Percentiles rank a stretch among this genome's conserved stretches.
Evolutionary conservation across 2,888 invertebrate species (phyloP).

Genomic region (Lobophora halterata): DNA sequence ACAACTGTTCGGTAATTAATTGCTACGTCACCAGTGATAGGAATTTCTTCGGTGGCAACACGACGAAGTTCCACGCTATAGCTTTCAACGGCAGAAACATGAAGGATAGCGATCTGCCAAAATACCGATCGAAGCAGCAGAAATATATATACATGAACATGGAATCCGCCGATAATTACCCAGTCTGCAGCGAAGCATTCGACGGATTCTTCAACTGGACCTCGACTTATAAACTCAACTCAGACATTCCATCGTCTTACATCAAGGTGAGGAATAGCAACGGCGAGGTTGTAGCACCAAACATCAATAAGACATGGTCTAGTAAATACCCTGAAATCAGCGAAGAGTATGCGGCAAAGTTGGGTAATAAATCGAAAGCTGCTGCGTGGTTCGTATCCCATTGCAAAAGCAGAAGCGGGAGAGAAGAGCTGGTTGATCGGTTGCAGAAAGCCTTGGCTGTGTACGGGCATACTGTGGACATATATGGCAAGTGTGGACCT

Average conservation of each 20-base stretch:
- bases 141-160: conserved; percentile 65
- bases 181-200: conserved; percentile 48
- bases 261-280: conserved; percentile 47
- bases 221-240: conserved; percentile 63
- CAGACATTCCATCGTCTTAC: conserved; percentile 63
- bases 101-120: conserved; percentile 40
- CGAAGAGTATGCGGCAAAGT: conserved; percentile 37
- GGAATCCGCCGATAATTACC: conserved; percentile 66
- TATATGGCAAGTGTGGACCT: conserved; percentile 78
- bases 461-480: conserved; percentile 62
- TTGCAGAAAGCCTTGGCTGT: conserved; percentile 44
- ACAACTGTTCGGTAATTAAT: conserved; percentile 58
- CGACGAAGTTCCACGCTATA: conserved; percentile 57
- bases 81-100: conserved; percentile 63
- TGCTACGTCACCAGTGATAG: conserved; percentile 59
- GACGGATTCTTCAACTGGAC: conserved; percentile 73
- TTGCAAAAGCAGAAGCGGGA: conserved; percentile 51
- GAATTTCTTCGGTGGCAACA: conserved; percentile 45
- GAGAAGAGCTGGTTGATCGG: conserved; percentile 42
- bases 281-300: conserved; percentile 58
- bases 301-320: conserved; percentile 45
- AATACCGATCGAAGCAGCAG: conserved; percentile 48
- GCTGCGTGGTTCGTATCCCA: conserved; percentile 73
- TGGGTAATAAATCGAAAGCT: conserved; percentile 56
- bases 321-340: conserved; percentile 32